Evolutionary conservation across 2,888 invertebrate species (phyloP), one percentile per base, ranked within the genome.

Genomic region (Seladonia tumulorum): DNA sequence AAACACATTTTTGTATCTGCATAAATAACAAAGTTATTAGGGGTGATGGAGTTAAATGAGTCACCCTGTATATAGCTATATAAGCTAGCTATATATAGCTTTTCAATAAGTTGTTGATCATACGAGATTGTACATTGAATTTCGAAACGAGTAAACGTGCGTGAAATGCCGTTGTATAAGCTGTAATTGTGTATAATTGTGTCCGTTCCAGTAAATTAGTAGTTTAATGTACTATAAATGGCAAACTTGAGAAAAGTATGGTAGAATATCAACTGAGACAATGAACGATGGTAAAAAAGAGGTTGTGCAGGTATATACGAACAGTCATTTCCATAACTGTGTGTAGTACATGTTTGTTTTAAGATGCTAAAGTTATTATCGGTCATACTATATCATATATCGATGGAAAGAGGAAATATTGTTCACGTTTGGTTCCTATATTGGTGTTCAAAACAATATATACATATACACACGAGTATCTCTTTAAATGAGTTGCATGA

Each of bases 101-200:
- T 57, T 77, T 53, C 45, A 29, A 18, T 29, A 42, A 49, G 35
- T 71, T n/a, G 14, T 22, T 79, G 29, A 16, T 10, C 53, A 8
- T 47, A 66, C 29, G 25, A 53, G n/a, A 39, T 45, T 73, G 8
- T 47, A 70, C n/a, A 60, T 42, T 49, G 79, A 49, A 66, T 76
- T n/a, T 82, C 8, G n/a, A 72, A 73, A 39, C 66, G 45, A 49
- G 14, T 76, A 72, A 53, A 22, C 45, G 53, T 73, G 29, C 47
- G 25, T 74, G 47, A 74, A 80, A 74, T 71, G n/a, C 16, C 66
- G 39, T 71, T 75, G 71, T 87, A 76, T 49, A 86, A 77, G 45
- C 63, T 66, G 35, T 42, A 68, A 76, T 82, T 42, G 75, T 83
- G 93, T 94, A 94, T 94, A 94, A 94, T 94, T 94, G 94, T 94